Conservation (phyloP, 1,140 invertebrate genomes). For the Caligus rogercresseyi region DNA sequence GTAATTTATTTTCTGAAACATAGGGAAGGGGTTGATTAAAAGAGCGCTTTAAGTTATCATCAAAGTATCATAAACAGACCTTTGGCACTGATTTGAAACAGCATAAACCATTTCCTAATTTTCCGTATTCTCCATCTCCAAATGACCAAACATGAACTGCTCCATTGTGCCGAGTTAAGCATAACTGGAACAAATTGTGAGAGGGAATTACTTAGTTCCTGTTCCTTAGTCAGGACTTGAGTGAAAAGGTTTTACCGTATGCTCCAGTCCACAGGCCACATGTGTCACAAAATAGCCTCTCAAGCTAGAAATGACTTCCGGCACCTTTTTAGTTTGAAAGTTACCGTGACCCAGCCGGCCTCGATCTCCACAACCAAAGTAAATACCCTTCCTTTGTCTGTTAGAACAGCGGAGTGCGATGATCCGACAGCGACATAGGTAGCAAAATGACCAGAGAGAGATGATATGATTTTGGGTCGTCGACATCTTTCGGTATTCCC, state of each 20-base stretch:
- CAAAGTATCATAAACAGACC: constrained; percentile 18
- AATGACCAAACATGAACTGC: constrained; percentile 44
- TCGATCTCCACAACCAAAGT: constrained; percentile 48
- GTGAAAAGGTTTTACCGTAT: constrained; percentile 43
- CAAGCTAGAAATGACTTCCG: constrained; percentile 34
- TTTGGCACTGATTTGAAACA: constrained; percentile 37
- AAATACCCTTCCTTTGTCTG: constrained; percentile 42
- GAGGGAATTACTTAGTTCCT: no score
- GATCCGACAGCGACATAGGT: constrained; percentile 42
- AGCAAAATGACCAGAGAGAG: constrained; percentile 23
- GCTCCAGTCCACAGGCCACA: constrained; percentile 43
- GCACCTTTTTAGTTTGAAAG: constrained; percentile 42
- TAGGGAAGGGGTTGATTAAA: no score
- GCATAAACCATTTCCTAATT: constrained; percentile 41
- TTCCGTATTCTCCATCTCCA: constrained; percentile 48
- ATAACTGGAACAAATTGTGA: no score
- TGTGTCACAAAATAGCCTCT: constrained; percentile 23
- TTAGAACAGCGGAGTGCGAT: constrained; percentile 47
- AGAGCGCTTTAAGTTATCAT: constrained; percentile 20
- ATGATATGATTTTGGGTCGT: constrained; percentile 44
- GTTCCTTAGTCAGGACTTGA: no score
- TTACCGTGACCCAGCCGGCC: constrained; percentile 43
- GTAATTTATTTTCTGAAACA: constrained; percentile 34
- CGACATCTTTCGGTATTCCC: constrained; percentile 45
- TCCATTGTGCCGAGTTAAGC: constrained; percentile 6